A percentile compares a stretch with the other conserved stretches of the same genome.
Evolutionary conservation across 2,888 invertebrate genomes (phyloP).

Genomic region (Rhagonycha lutea): DNA sequence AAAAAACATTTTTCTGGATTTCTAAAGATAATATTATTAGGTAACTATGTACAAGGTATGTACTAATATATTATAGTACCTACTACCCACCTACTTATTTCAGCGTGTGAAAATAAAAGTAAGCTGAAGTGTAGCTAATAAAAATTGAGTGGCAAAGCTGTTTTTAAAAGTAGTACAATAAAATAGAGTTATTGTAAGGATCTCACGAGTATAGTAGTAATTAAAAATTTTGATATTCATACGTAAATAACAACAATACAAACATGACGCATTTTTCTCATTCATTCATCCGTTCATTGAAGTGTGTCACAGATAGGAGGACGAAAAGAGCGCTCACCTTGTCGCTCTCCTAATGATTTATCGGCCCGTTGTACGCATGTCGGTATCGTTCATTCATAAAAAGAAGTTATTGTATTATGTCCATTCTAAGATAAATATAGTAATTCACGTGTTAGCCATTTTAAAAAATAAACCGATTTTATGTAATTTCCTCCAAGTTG

Average conservation of each 20-base stretch:
- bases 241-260: background rate
- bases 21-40: background rate
- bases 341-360: slow-evolving; percentile 35
- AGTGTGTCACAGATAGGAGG: slow-evolving; percentile 35
- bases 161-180: background rate
- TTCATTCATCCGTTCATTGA: slow-evolving; percentile 43
- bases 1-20: background rate
- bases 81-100: background rate
- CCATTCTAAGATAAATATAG: slow-evolving; percentile 5
- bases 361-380: slow-evolving; percentile 40
- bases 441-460: slow-evolving; percentile 18
- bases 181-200: background rate
- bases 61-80: background rate
- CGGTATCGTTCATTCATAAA: slow-evolving; percentile 48
- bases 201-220: background rate
- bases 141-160: background rate
- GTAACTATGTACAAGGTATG: background rate
- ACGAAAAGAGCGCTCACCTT: slow-evolving; percentile 43
- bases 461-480: background rate
- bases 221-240: background rate
- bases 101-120: background rate
- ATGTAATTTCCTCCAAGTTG: background rate
- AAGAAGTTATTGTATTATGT: slow-evolving; percentile 17
- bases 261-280: slow-evolving; percentile 35
- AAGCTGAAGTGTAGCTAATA: background rate